Evolutionary conservation across 2,797 vertebrate genomes (phyloP), one percentile per base, ranked within the genome.

Genomic region (Coilia nasus): DNA sequence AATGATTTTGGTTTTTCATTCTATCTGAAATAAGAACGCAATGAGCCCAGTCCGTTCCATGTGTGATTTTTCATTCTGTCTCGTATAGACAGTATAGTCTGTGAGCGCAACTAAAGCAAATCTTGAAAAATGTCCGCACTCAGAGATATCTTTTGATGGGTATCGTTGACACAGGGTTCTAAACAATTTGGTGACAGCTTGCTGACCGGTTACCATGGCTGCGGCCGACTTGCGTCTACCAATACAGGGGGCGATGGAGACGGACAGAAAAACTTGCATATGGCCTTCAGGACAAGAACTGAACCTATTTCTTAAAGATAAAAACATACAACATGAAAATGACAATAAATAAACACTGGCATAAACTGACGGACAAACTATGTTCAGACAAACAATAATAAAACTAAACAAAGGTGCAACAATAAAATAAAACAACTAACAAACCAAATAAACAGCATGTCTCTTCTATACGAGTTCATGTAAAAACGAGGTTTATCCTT

Each of bases 1-100:
- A 75, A 85, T 86, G 85, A 82, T 71, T 83, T 71, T 83, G 60
- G 64, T 84, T 80, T 81, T 78, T 78, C 78, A 80, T 25, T 81
- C 12, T 81, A 50, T 75, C 28, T 81, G 82, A 87, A 87, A 84
- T 84, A 84, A 84, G 6, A 75, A 75, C 5, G 28, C 60, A 12
- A 75, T 41, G 28, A 19, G 4, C 67, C 67, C 67, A 75, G 14
- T 35, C 6, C 6, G 15, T 35, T 64, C 10, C 60, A 25, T 23
- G 60, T 64, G n/a, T 64, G 3, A 6, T 17, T 75, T 15, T 31
- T 19, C 15, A 41, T 15, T 31, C 64, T 23, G 60, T 62, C 60
- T 23, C 60, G 21, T 64, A 64, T 21, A 59, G 9, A 35, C 28
- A 35, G 28, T 67, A 35, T 14, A 35, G 28, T 67, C 62, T 67